Evolutionary conservation across 2,797 vertebrate species (phyloP), one percentile per base, ranked within the genome.

Genomic region (Pogoniulus pusillus): DNA sequence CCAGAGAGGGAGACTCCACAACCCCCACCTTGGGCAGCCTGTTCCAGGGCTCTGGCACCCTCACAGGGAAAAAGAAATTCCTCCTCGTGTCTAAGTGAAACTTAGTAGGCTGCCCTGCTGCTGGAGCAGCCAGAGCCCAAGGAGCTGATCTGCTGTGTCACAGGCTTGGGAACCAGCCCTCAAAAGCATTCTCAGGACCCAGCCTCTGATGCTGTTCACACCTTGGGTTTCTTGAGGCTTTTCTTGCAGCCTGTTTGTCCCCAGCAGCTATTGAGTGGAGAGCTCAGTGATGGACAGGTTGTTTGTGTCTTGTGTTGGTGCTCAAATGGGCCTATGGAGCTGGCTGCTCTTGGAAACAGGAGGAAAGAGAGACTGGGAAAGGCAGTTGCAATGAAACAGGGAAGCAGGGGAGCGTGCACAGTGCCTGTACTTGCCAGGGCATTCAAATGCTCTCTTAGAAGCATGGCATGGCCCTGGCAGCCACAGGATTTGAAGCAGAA

Each of bases 401-500:
- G 59, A 73, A 82, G 30, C 37, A 59, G 3, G 27, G 34, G 39
- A 64, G 69, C 34, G 43, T 19, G 35, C 78, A 63, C 64, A 13
- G 62, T 86, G 86, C 10, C 39, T 57, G 22, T 35, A 14, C 37
- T 83, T 78, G 37, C 37, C 37, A 2, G 30, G 55, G n/a, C 68
- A 66, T 66, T 91, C 84, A 53, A 82, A 70, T 45, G 57, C 59
- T 89, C 75, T 10, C 22, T 75, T 66, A 66, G 51, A 75, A 72
- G 70, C 8, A 22, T 63, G 80, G 39, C 80, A 79, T 6, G 45
- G 80, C 60, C 51, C 70, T 83, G 66, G 79, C 85, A 88, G 58
- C 58, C 85, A 90, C 43, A 64, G 35, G 77, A 45, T 79, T 94
- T 94, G 66, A 84, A 79, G 76, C 70, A 58, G 66, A 87, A 82